Percentiles rank a stretch among this genome's conserved stretches.
phyloP scores from a whole-genome alignment of 1,140 invertebrate species.

The Drosophila persimilis region DNA sequence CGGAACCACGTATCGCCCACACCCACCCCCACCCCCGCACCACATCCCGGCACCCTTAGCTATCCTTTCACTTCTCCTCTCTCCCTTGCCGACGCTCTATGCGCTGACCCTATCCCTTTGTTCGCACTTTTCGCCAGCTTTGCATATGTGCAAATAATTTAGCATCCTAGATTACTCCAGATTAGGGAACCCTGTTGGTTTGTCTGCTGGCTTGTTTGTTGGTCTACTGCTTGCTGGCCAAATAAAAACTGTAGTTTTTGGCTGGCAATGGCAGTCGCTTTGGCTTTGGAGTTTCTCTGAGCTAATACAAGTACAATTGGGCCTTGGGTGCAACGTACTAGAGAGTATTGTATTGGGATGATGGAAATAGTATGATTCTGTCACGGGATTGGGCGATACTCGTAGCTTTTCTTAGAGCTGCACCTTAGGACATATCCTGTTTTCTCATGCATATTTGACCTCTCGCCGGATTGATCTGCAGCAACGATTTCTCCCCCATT shows the following conservation, averaged over 20 bases:
- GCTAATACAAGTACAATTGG: conserved; percentile 42
- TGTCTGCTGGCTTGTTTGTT: conserved; percentile 47
- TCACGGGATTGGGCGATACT: not conserved
- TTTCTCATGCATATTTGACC: too few species aligned
- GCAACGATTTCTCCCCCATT: not conserved
- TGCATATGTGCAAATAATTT: conserved; percentile 81
- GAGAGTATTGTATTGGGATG: conserved; percentile 3
- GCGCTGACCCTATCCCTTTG: conserved; percentile 37
- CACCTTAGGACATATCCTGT: too few species aligned
- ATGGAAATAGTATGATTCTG: conserved; percentile 27
- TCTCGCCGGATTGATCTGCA: too few species aligned
- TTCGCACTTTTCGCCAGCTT: conserved; percentile 74
- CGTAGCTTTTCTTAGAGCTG: too few species aligned
- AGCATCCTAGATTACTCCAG: conserved; percentile 67
- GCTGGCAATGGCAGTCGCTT: not conserved
- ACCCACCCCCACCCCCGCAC: not conserved
- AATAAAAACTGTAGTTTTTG: conserved; percentile 7
- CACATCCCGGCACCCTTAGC: not conserved
- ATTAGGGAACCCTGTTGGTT: conserved; percentile 78
- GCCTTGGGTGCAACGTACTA: conserved; percentile 1
- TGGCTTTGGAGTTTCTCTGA: conserved; percentile 16
- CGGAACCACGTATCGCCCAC: conserved; percentile 21
- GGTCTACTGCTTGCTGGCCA: conserved; percentile 37
- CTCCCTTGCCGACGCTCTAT: not conserved
- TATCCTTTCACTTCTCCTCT: conserved; percentile 41